A percentile compares a stretch with the other conserved stretches of the same genome.
phyloP scores from a whole-genome alignment of 1,140 invertebrate genomes.

The Papilio polyxenes region DNA sequence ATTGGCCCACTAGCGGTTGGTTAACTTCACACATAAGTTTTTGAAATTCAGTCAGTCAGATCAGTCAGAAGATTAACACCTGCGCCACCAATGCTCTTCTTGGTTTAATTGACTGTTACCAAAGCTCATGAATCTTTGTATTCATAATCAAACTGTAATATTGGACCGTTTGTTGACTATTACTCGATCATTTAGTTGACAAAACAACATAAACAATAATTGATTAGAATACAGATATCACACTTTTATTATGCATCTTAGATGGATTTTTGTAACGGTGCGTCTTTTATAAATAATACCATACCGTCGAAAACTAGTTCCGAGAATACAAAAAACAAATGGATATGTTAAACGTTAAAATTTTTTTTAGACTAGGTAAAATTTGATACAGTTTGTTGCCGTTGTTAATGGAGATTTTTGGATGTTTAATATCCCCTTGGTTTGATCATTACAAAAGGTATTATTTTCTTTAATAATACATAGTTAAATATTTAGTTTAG shows the following conservation, averaged over 20 bases:
- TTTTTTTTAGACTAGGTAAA: background rate
- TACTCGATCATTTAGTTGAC: background rate
- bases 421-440: no score
- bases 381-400: background rate
- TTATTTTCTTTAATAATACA: background rate
- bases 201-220: background rate
- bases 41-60: no score
- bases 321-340: background rate
- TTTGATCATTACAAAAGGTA: background rate
- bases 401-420: no score
- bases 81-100: no score
- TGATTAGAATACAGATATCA: conserved; percentile 2
- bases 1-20: no score
- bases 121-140: no score
- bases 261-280: conserved; percentile 1
- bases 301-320: background rate
- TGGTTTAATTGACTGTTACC: no score
- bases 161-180: background rate
- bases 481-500: background rate
- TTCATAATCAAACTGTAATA: background rate
- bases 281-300: background rate
- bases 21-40: no score
- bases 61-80: no score
- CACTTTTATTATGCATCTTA: background rate
- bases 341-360: background rate